These are phyloP conservation scores for Irena cyanogastra DNA, from an alignment of 2,113 vertebrate genomes.

Conservation along the genomic window DNA sequence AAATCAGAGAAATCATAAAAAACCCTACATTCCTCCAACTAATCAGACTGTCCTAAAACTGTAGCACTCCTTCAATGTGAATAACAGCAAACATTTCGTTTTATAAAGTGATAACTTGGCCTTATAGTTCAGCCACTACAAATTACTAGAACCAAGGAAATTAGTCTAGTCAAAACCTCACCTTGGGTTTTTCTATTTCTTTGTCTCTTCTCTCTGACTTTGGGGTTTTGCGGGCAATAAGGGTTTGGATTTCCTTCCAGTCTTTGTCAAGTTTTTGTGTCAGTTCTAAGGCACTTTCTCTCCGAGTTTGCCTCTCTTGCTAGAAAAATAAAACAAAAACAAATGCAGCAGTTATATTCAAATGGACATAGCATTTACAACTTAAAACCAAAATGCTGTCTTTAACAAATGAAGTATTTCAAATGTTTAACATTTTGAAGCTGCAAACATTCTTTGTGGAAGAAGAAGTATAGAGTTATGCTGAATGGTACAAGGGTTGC, in stretches of 20 bases:
- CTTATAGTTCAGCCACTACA: background rate
- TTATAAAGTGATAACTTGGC: background rate
- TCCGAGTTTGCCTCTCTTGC: slow-evolving; percentile 86
- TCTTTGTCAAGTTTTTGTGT: slow-evolving; percentile 94
- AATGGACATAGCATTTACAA: background rate
- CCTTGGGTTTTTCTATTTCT: slow-evolving; percentile 80
- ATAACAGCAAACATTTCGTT: background rate
- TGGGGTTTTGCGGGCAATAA: slow-evolving; percentile 78
- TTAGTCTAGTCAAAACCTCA: background rate
- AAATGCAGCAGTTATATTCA: background rate
- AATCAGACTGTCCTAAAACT: background rate
- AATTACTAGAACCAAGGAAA: background rate
- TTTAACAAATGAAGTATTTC: background rate
- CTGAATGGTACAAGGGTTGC: background rate
- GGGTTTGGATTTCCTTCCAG: slow-evolving; percentile 88
- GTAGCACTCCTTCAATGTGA: background rate
- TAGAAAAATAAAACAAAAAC: slow-evolving; percentile 26
- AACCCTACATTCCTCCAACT: background rate
- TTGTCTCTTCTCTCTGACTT: slow-evolving; percentile 67
- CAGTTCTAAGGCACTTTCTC: slow-evolving; percentile 86
- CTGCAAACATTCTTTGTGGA: background rate
- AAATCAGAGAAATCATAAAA: background rate
- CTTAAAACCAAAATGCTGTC: background rate
- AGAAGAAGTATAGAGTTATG: background rate
- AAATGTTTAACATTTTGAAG: background rate